These are phyloP conservation scores for Microctonus aethiopoides DNA, from an alignment of 2,888 invertebrate species.

Conservation along the genomic window DNA sequence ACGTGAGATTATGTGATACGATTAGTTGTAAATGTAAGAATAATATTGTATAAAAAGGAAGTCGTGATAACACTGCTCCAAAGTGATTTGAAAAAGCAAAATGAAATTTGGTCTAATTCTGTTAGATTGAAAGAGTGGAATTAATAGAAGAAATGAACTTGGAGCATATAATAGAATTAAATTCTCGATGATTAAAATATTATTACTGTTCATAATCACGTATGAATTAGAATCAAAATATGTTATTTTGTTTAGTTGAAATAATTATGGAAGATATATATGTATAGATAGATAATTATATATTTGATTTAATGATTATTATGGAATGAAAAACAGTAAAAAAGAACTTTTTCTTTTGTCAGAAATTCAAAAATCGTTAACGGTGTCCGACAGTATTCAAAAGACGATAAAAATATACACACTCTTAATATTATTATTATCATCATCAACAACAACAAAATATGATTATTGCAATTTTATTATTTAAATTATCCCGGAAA, in stretches of 20 bases:
- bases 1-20: neutral
- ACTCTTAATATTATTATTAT: too few relatives aligned
- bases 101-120: neutral
- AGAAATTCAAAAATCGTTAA: conserved; percentile 10
- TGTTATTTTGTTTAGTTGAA: conserved; percentile 33
- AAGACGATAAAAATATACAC: conserved; percentile 11
- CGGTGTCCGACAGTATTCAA: conserved; percentile 43
- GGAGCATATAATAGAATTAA: conserved; percentile 26
- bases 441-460: too few relatives aligned
- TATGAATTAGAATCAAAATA: conserved; percentile 38
- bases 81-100: neutral
- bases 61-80: neutral
- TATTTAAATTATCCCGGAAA: too few relatives aligned
- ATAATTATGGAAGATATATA: conserved; percentile 16
- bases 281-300: conserved; percentile 8
- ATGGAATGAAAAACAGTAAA: conserved; percentile 25
- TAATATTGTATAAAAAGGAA: neutral
- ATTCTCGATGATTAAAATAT: conserved; percentile 40
- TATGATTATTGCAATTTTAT: too few relatives aligned
- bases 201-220: conserved; percentile 40
- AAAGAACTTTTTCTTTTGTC: neutral
- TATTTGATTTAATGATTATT: conserved; percentile 25
- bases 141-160: neutral
- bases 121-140: neutral
- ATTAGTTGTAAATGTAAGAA: neutral